phyloP scores from a whole-genome alignment of 2,888 invertebrate species.

The Tricholauxania praeusta region DNA sequence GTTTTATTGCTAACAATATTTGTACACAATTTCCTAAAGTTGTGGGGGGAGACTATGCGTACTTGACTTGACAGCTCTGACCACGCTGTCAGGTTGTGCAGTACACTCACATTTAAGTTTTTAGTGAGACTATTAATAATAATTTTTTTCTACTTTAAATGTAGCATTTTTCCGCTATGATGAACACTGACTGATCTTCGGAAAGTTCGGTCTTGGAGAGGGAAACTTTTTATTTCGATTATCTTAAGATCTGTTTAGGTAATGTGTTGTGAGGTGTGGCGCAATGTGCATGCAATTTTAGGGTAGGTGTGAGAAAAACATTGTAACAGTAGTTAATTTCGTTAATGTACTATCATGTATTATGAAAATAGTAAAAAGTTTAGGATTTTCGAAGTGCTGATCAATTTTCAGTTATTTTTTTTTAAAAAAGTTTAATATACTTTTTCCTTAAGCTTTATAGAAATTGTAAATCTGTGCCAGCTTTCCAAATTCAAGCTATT shows the following conservation, averaged over 20 bases:
- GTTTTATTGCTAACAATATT: conserved; percentile 27
- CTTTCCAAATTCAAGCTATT: too few relatives aligned
- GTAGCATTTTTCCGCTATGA: conserved; percentile 25
- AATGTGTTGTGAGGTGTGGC: not conserved
- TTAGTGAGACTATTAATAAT: conserved; percentile 29
- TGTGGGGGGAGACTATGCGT: not conserved
- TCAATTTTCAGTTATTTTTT: too few relatives aligned
- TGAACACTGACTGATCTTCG: not conserved
- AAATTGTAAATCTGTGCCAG: too few relatives aligned
- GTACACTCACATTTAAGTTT: not conserved
- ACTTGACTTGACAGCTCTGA: conserved; percentile 6
- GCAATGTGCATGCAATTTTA: not conserved
- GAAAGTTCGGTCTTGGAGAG: not conserved
- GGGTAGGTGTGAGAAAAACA: too few relatives aligned
- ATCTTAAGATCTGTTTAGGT: not conserved
- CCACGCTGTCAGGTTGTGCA: not conserved
- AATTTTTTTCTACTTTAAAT: not conserved
- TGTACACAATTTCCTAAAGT: not conserved
- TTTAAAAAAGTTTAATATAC: too few relatives aligned
- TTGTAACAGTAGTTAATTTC: too few relatives aligned
- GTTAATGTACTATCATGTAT: too few relatives aligned
- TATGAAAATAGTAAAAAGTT: too few relatives aligned
- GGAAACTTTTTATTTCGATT: not conserved
- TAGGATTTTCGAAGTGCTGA: too few relatives aligned
- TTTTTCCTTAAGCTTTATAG: too few relatives aligned